Conservation (phyloP, 2,888 invertebrate genomes). For the Stenolophus ochropezus region DNA sequence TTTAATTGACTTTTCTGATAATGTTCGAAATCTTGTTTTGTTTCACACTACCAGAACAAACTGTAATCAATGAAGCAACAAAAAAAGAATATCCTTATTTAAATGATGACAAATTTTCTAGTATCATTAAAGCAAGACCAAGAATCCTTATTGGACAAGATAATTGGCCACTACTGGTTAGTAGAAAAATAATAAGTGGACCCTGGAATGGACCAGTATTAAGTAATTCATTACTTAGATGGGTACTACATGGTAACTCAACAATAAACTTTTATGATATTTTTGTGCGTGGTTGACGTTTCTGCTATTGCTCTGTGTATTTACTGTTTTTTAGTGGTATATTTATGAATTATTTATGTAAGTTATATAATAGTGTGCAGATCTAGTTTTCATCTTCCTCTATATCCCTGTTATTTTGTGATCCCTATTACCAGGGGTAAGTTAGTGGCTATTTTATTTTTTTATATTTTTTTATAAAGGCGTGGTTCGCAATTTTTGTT, state of each 20-base stretch:
- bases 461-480: too few relatives aligned
- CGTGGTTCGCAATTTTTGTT: too few relatives aligned
- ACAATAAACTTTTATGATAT: too few relatives aligned
- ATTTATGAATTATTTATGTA: too few relatives aligned
- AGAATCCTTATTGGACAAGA: constrained; percentile 5
- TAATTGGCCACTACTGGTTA: constrained; percentile 1
- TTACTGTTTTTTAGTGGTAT: too few relatives aligned
- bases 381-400: too few relatives aligned
- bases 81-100: background rate
- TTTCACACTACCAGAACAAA: background rate
- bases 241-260: background rate
- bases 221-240: background rate
- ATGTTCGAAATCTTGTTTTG: background rate
- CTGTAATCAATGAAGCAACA: background rate
- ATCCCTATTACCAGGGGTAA: too few relatives aligned
- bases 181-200: background rate
- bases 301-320: too few relatives aligned
- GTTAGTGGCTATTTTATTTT: too few relatives aligned
- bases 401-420: too few relatives aligned
- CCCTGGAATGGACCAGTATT: constrained; percentile 9
- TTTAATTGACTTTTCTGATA: background rate
- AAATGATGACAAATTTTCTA: background rate
- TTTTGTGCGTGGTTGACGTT: too few relatives aligned
- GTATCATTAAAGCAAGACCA: background rate
- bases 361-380: too few relatives aligned